phyloP scores from a whole-genome alignment of 2,797 vertebrate species.

The Syncerus caffer region DNA sequence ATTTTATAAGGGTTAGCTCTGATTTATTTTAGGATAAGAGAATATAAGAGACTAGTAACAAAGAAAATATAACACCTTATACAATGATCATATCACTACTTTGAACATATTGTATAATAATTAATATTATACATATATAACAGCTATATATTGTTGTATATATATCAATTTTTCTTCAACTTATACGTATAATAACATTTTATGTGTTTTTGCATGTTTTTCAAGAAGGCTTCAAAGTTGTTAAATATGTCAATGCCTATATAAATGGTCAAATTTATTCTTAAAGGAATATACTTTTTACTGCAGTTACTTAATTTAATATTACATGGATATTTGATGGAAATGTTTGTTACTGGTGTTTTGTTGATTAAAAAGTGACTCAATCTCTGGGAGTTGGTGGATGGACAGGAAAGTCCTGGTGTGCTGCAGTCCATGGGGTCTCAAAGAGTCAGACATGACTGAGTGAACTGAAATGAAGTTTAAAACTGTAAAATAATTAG shows the following conservation, averaged over 20 bases:
- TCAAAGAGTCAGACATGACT: accelerated
- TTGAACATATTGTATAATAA: background rate
- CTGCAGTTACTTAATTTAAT: background rate
- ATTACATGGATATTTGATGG: background rate
- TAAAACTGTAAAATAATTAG: background rate
- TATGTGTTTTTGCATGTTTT: background rate
- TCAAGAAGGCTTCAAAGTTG: background rate
- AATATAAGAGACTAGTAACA: background rate
- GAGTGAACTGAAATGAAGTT: background rate
- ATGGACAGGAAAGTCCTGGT: background rate
- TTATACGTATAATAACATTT: background rate
- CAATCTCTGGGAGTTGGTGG: background rate
- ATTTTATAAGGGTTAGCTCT: background rate
- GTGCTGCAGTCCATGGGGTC: background rate
- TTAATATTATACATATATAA: background rate
- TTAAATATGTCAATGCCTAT: background rate
- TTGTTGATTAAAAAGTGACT: background rate
- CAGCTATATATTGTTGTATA: background rate
- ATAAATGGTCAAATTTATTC: background rate
- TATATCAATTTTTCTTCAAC: background rate
- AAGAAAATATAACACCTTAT: background rate
- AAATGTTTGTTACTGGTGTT: background rate
- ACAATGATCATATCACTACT: background rate
- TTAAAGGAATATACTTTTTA: background rate
- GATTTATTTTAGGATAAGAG: background rate